Conservation (phyloP, 2,888 invertebrate species). For the Philaethria dido region DNA sequence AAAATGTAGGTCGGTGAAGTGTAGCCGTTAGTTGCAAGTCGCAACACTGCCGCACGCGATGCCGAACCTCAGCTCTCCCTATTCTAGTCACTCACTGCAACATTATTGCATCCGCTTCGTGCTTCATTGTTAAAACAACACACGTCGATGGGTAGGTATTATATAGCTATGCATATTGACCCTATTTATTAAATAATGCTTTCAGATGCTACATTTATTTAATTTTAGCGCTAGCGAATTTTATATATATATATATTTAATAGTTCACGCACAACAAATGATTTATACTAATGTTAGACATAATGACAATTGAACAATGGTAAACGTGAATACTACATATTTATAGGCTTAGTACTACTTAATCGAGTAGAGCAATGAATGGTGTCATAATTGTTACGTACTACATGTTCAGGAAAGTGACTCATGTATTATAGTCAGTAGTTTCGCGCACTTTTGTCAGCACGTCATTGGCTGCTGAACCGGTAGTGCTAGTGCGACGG, state of each 20-base stretch:
- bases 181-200: constrained; percentile 7
- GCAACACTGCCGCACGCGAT: constrained; percentile 71
- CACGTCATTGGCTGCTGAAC: constrained; percentile 61
- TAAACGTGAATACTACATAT: not conserved
- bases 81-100: constrained; percentile 52
- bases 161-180: constrained; percentile 8
- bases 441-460: constrained; percentile 78
- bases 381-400: constrained; percentile 55
- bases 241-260: not conserved
- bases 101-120: constrained; percentile 54
- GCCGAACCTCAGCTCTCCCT: constrained; percentile 60
- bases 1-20: constrained; percentile 83
- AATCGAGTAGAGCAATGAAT: constrained; percentile 26
- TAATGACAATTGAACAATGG: not conserved
- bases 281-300: not conserved
- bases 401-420: constrained; percentile 59
- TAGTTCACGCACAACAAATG: not conserved
- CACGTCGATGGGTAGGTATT: constrained; percentile 39
- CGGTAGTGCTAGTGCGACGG: constrained; percentile 42
- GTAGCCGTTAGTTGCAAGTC: constrained; percentile 58
- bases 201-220: not conserved
- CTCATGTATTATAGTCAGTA: constrained; percentile 61
- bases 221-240: not conserved
- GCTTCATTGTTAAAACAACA: constrained; percentile 53
- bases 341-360: constrained; percentile 16